Evolutionary conservation across 2,888 invertebrate species (phyloP), one percentile per base, ranked within the genome.

Genomic region (Harmothoe impar): DNA sequence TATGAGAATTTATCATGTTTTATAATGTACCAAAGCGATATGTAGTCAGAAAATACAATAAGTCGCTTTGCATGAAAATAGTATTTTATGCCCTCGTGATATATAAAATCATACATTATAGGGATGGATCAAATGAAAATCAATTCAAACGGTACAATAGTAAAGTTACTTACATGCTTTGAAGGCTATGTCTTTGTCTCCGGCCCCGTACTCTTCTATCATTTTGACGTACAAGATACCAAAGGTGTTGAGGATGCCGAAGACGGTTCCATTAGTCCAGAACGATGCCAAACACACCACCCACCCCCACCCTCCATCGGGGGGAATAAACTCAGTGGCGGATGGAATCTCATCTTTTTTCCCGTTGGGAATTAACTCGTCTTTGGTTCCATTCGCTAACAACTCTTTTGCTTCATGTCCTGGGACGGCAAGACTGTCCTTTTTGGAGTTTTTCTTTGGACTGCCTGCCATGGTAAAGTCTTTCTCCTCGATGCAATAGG

Each of bases 231-330:
- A 96, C 92, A 99, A 97, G 91, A 97, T 96, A 17, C 98, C 98
- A 93, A 98, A 98, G 68, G 98, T 98, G 96, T 98, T 98, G 91
- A 98, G 98, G 93, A 99, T 98, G 81, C 99, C 99, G 95, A 99
- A 99, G 89, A 93, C 93, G 35, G 91, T 93, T 77, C 91, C 92
- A 90, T 91, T 92, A 23, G 90, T 92, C 91, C 91, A 90, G 91
- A 95, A 94, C 0, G 94, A 94, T 10, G 94, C 94, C 10, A 94
- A 25, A 7, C 94, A 94, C 12, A 95, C 94, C 81, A 94, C 89
- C 95, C 95, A 95, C 0, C 95, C 95, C 94, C 94, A 95, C 0
- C 95, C 94, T 0, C 95, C 95, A 88, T 95, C 95, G 0, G 94
- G 93, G 1, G 94, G 93, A 68, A 93, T 92, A 68, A 90, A 86